Conservation (phyloP, 2,888 invertebrate genomes). For the Plagodis dolabraria region DNA sequence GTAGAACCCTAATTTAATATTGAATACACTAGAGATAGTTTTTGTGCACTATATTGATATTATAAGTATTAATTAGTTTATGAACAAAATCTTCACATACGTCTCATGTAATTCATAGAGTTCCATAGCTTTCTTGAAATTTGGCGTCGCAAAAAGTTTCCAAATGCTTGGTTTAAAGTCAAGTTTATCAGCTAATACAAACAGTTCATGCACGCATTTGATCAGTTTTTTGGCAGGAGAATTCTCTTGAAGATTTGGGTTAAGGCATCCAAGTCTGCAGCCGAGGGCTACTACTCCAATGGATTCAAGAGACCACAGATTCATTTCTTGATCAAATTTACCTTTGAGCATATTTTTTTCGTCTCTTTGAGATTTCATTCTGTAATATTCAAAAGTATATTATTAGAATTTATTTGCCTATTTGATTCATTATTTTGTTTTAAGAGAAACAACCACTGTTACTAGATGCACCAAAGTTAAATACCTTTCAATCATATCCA, state of each 20-base stretch:
- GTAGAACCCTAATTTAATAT: too few relatives aligned
- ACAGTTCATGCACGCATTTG: slow-evolving; percentile 58
- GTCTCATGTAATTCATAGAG: slow-evolving; percentile 59
- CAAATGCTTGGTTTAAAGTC: slow-evolving; percentile 65
- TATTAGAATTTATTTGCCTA: too few relatives aligned
- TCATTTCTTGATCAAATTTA: slow-evolving; percentile 83
- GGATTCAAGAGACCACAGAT: slow-evolving; percentile 87
- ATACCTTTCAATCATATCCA: slow-evolving; percentile 82
- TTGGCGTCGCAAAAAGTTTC: slow-evolving; percentile 56
- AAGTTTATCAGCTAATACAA: slow-evolving; percentile 47
- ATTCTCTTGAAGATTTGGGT: slow-evolving; percentile 58
- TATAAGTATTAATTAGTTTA: too few relatives aligned
- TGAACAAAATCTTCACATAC: slow-evolving; percentile 47
- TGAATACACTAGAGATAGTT: too few relatives aligned
- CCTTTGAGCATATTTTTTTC: slow-evolving; percentile 80
- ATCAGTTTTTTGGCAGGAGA: slow-evolving; percentile 64
- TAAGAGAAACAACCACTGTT: too few relatives aligned
- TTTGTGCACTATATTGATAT: too few relatives aligned
- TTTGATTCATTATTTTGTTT: too few relatives aligned
- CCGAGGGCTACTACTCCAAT: slow-evolving; percentile 70
- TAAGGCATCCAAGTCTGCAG: slow-evolving; percentile 64
- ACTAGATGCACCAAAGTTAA: too few relatives aligned
- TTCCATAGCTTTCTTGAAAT: slow-evolving; percentile 61
- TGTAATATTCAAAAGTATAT: slow-evolving; percentile 56
- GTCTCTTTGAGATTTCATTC: slow-evolving; percentile 80